phyloP scores from a whole-genome alignment of 1,140 invertebrate species.

The Alviniconcha marisindica region DNA sequence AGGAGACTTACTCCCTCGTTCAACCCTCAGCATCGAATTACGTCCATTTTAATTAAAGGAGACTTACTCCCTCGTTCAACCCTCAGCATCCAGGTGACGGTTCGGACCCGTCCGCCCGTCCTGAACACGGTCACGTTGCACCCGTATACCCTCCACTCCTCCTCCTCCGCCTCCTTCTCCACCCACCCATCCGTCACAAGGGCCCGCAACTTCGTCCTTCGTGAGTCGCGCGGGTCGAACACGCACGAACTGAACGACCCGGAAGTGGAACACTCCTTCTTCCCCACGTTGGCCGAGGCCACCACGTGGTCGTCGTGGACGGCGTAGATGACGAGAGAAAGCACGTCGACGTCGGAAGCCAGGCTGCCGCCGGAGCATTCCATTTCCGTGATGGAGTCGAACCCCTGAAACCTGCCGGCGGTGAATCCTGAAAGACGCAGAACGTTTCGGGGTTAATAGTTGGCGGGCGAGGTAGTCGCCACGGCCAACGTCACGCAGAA shows the following conservation, averaged over 20 bases:
- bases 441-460: background rate
- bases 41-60: too few relatives aligned
- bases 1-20: background rate
- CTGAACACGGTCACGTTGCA: slow-evolving; percentile 32
- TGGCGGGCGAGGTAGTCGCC: background rate
- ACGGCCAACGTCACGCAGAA: too few relatives aligned
- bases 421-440: background rate
- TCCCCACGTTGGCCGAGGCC: slow-evolving; percentile 29
- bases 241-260: background rate
- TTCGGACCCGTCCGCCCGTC: background rate
- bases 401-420: background rate
- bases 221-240: background rate
- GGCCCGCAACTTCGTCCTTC: background rate
- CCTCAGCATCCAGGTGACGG: slow-evolving; percentile 6
- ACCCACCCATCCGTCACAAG: background rate
- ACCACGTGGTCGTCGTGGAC: slow-evolving; percentile 11
- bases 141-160: slow-evolving; percentile 21
- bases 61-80: slow-evolving; percentile 7
- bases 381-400: slow-evolving; percentile 1
- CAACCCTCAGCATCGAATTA: slow-evolving; percentile 17
- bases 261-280: slow-evolving; percentile 20
- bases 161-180: background rate
- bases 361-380: background rate
- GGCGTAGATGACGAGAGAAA: slow-evolving; percentile 12
- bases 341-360: background rate